Conservation (phyloP, 64 coral and sea anemone species). For the Platygyra sinensis region DNA sequence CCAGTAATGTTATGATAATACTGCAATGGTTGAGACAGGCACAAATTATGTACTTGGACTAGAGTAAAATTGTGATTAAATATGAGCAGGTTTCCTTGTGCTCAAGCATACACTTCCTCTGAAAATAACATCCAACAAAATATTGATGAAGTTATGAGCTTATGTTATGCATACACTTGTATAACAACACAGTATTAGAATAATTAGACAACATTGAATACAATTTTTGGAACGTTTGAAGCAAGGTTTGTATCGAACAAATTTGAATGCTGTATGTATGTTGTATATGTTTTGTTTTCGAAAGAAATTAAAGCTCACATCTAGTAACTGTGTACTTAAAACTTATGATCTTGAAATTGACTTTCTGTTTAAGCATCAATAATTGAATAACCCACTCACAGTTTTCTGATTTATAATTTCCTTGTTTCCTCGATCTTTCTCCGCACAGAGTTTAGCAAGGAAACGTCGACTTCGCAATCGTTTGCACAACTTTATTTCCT, state of each 20-base stretch:
- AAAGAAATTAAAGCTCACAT: neutral
- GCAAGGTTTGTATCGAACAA: too few relatives aligned
- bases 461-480: neutral
- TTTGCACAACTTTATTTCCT: neutral
- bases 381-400: constrained; percentile 14
- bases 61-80: neutral
- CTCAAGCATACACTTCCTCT: neutral
- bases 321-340: neutral
- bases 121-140: constrained; percentile 1
- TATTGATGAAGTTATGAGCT: neutral
- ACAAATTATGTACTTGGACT: too few relatives aligned
- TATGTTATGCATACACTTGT: too few relatives aligned
- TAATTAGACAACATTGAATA: too few relatives aligned
- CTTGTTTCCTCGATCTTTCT: neutral
- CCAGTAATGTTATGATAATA: too few relatives aligned
- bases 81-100: neutral
- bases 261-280: too few relatives aligned
- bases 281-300: too few relatives aligned
- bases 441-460: neutral
- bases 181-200: too few relatives aligned
- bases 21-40: neutral
- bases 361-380: neutral
- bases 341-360: neutral
- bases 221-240: neutral
- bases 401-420: neutral